phyloP scores from a whole-genome alignment of 2,797 vertebrate genomes.

The Tamandua tetradactyla region DNA sequence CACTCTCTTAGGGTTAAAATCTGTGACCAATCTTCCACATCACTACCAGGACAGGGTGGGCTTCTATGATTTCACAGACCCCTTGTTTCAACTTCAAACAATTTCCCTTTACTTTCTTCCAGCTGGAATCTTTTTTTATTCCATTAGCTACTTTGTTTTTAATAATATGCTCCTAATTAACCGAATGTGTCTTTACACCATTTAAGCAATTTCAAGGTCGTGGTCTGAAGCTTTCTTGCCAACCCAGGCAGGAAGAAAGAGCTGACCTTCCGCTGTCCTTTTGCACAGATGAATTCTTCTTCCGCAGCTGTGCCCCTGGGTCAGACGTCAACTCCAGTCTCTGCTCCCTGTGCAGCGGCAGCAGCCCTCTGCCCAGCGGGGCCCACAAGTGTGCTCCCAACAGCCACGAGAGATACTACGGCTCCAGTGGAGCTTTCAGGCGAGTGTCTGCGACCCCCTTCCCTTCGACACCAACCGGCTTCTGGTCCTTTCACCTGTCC shows the following conservation, averaged over 20 bases:
- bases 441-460: neutral
- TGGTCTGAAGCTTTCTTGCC: neutral
- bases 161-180: neutral
- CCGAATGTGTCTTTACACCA: neutral
- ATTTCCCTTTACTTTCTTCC: neutral
- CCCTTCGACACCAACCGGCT: neutral
- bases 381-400: slow-evolving; percentile 71
- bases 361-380: neutral
- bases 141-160: neutral
- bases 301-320: slow-evolving; percentile 82
- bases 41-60: neutral
- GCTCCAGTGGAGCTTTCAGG: slow-evolving; percentile 81
- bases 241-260: neutral
- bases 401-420: slow-evolving; percentile 74
- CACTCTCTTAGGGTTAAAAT: neutral
- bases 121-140: neutral
- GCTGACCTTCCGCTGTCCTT: neutral
- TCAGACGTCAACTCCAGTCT: slow-evolving; percentile 69
- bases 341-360: slow-evolving; percentile 78
- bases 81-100: neutral
- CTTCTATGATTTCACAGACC: neutral
- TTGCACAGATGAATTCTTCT: slow-evolving; percentile 78
- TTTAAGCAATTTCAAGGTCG: neutral
- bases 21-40: neutral
- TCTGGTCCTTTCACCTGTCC: neutral